phyloP scores from a whole-genome alignment of 2,888 invertebrate species.

The Thecocarcelia acutangulata region DNA sequence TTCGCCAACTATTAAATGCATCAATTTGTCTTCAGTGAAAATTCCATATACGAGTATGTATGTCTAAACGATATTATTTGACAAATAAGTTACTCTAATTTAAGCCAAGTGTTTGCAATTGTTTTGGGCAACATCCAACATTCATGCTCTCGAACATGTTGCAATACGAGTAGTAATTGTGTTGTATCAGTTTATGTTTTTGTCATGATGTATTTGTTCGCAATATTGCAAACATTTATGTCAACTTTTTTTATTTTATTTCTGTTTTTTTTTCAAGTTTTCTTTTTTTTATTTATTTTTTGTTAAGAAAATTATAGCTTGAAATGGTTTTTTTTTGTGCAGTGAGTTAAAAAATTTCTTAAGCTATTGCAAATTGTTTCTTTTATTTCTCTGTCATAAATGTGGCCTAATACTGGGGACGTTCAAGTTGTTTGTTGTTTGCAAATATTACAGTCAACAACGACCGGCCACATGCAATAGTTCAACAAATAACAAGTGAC shows the following conservation, averaged over 20 bases:
- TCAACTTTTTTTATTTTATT: conserved; percentile 17
- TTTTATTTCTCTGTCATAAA: conserved; percentile 50
- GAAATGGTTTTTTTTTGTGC: neutral
- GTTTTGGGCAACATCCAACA: conserved; percentile 26
- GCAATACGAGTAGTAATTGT: conserved; percentile 2
- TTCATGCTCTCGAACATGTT: neutral
- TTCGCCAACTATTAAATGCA: conserved; percentile 9
- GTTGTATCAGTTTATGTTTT: conserved; percentile 18
- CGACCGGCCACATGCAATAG: neutral
- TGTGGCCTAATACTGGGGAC: conserved; percentile 30
- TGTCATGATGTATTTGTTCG: conserved; percentile 16
- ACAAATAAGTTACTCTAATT: neutral
- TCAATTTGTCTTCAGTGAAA: conserved; percentile 40
- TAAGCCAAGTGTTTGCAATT: conserved; percentile 12
- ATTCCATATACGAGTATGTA: conserved; percentile 47
- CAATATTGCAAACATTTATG: conserved; percentile 34
- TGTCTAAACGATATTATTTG: neutral
- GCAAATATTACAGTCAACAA: conserved; percentile 1
- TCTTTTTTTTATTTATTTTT: neutral
- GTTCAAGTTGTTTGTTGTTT: conserved; percentile 20
- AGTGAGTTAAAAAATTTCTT: neutral
- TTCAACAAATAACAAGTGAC: conserved; percentile 32
- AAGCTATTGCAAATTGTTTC: conserved; percentile 30
- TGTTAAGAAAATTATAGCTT: conserved; percentile 37
- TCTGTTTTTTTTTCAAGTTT: conserved; percentile 25